Evolutionary conservation across 1,140 invertebrate genomes (phyloP).

Genomic region (Geopemphigus sp.): DNA sequence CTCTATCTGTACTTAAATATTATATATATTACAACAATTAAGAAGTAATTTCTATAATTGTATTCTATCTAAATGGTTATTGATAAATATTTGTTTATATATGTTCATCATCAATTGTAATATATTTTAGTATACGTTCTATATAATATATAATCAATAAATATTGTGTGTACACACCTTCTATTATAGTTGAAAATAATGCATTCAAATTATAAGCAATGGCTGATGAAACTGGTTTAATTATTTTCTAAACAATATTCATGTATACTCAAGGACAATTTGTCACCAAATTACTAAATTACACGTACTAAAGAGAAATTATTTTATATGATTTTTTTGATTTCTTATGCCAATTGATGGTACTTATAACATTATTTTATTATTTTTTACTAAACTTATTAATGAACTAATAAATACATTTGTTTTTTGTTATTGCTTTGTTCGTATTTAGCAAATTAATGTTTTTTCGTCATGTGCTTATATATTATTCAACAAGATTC

Average conservation of each 20-base stretch:
- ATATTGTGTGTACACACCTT: background rate
- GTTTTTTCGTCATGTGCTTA: conserved; percentile 22
- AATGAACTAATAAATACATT: conserved; percentile 43
- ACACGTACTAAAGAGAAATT: conserved; percentile 26
- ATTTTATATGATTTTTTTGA: conserved; percentile 20
- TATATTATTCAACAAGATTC: conserved; percentile 42
- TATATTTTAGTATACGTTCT: too few relatives aligned
- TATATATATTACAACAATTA: too few relatives aligned
- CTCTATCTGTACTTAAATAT: too few relatives aligned
- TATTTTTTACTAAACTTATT: background rate
- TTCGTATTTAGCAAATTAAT: background rate
- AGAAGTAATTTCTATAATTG: background rate
- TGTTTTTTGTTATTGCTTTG: conserved; percentile 16
- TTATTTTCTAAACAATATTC: conserved; percentile 9
- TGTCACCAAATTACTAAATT: conserved; percentile 15
- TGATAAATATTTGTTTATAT: background rate
- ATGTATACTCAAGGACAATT: conserved; percentile 35
- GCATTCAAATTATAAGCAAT: background rate
- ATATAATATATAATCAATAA: background rate
- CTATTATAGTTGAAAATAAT: background rate
- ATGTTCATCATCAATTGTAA: too few relatives aligned
- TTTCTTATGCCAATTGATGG: background rate
- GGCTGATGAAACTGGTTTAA: background rate
- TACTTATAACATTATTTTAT: conserved; percentile 25
- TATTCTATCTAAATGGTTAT: background rate